These are phyloP conservation scores for Macrotis lagotis DNA, from an alignment of 2,113 vertebrate species.

Conservation along the genomic window DNA sequence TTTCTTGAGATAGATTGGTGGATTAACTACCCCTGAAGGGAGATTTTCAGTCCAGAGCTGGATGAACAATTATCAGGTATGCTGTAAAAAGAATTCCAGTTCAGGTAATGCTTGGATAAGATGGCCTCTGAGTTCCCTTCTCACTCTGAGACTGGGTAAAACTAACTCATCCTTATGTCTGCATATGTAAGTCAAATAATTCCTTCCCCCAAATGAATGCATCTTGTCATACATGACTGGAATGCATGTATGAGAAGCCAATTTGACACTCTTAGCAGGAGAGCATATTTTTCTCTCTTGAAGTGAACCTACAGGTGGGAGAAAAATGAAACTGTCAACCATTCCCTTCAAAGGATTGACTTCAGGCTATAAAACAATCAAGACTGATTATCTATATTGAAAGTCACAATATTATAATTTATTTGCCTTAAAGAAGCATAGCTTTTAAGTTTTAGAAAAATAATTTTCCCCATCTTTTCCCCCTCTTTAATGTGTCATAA, in stretches of 20 bases:
- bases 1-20: neutral
- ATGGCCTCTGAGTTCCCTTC: neutral
- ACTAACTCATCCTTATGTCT: neutral
- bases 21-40: neutral
- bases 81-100: neutral
- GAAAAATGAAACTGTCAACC: neutral
- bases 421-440: neutral
- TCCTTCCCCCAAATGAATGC: neutral
- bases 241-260: neutral
- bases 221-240: neutral
- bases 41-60: neutral
- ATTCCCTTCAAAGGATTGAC: neutral
- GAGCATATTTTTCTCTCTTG: neutral
- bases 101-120: neutral
- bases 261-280: neutral
- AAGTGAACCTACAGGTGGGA: neutral
- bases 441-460: constrained; percentile 13
- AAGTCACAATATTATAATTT: neutral
- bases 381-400: constrained; percentile 28
- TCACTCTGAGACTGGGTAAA: neutral
- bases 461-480: constrained; percentile 29
- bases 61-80: neutral
- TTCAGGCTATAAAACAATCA: neutral
- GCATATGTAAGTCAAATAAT: neutral
- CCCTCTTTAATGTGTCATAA: constrained; percentile 1